These are phyloP conservation scores for Heteromyza rotundicornis DNA, from an alignment of 2,888 invertebrate genomes.

Conservation along the genomic window DNA sequence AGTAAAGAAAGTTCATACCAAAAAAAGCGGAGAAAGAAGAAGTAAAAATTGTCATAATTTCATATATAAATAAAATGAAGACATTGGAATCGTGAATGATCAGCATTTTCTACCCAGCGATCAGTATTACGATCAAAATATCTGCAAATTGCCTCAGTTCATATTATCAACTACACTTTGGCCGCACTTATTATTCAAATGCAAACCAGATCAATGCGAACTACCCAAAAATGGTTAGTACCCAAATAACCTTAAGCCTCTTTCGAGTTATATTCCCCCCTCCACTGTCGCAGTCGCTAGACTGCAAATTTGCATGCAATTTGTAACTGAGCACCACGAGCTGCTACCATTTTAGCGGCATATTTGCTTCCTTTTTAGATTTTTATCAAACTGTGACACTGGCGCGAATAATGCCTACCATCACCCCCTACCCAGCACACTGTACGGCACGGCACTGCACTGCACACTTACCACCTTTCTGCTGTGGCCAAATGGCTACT, in stretches of 20 bases:
- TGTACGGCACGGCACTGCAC: not conserved
- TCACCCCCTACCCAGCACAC: not conserved
- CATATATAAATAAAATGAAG: too few species aligned
- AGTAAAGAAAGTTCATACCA: too few species aligned
- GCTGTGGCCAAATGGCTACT: not conserved
- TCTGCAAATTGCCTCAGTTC: too few species aligned
- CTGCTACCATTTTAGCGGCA: not conserved
- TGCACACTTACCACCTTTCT: too few species aligned
- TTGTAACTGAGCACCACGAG: not conserved
- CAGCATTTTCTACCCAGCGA: too few species aligned
- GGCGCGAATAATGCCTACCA: not conserved
- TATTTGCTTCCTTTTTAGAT: slow-evolving; percentile 3
- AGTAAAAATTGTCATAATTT: too few species aligned
- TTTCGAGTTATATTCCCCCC: not conserved
- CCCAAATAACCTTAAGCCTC: not conserved
- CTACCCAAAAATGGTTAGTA: not conserved
- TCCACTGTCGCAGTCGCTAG: not conserved
- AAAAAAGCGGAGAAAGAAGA: too few species aligned
- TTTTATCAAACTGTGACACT: not conserved
- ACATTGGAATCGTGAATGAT: too few species aligned
- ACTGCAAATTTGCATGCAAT: slow-evolving; percentile 6
- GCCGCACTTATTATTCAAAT: too few species aligned
- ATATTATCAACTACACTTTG: too few species aligned
- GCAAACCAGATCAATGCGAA: too few species aligned
- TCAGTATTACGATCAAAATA: too few species aligned